These are phyloP conservation scores for Antechinus stuartii DNA, from an alignment of 2,113 vertebrate genomes.

Conservation along the genomic window DNA sequence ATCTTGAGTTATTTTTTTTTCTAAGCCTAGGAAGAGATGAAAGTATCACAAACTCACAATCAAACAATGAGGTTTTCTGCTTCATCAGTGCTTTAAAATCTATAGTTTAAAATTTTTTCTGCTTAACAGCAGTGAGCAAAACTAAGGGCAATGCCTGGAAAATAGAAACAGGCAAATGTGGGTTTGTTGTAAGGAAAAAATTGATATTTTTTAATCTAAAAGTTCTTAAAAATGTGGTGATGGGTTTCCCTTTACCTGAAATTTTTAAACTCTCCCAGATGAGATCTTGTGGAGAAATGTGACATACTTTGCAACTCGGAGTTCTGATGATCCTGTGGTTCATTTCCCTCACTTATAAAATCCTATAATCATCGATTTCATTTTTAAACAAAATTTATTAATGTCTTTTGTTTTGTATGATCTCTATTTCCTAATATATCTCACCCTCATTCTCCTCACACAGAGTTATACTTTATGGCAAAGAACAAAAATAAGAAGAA, in stretches of 20 bases:
- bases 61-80: background rate
- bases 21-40: background rate
- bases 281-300: background rate
- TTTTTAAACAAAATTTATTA: background rate
- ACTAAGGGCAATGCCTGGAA: background rate
- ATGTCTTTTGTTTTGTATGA: background rate
- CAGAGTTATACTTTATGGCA: background rate
- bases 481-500: background rate
- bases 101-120: background rate
- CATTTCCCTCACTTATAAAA: background rate
- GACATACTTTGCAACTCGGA: background rate
- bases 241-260: background rate
- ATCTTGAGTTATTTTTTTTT: background rate
- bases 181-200: background rate
- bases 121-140: background rate
- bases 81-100: background rate
- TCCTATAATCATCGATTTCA: background rate
- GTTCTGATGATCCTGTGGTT: background rate
- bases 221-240: background rate
- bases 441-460: background rate
- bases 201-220: background rate
- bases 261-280: background rate
- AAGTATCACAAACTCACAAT: background rate
- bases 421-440: background rate
- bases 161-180: background rate